These are phyloP conservation scores for Taxidea taxus DNA, from an alignment of 2,113 vertebrate genomes.

Conservation along the genomic window DNA sequence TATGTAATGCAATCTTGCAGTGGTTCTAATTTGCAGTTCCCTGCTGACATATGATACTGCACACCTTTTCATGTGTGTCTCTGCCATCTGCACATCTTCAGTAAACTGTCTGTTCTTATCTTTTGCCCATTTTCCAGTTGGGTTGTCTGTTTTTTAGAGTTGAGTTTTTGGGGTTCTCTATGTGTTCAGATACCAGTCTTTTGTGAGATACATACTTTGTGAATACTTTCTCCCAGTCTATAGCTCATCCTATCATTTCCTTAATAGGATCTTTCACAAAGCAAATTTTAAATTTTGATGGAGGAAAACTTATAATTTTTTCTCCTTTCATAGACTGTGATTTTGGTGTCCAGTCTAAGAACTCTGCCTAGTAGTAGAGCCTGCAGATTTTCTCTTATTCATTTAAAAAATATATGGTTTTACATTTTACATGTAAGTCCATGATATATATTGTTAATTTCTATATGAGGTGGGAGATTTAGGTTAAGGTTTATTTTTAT, in stretches of 20 bases:
- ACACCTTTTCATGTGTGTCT: background rate
- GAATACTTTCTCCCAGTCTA: background rate
- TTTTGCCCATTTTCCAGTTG: background rate
- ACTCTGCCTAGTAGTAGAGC: background rate
- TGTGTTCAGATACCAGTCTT: background rate
- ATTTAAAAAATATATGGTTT: background rate
- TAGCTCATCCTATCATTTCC: background rate
- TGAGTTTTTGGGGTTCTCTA: background rate
- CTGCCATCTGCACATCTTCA: background rate
- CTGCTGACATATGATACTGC: background rate
- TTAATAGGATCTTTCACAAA: background rate
- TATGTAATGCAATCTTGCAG: background rate
- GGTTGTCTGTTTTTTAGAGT: background rate
- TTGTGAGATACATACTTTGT: background rate
- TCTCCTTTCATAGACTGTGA: background rate
- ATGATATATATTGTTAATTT: background rate
- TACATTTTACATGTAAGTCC: background rate
- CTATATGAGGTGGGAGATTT: background rate
- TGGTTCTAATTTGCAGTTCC: background rate
- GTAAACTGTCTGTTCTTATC: background rate
- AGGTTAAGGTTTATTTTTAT: background rate
- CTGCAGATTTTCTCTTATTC: background rate
- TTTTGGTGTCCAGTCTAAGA: background rate
- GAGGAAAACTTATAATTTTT: background rate
- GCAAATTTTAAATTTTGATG: background rate